Percentiles rank a stretch among this genome's conserved stretches.
Evolutionary conservation across 2,797 vertebrate species (phyloP).

Genomic region (Epinephelus coioides): DNA sequence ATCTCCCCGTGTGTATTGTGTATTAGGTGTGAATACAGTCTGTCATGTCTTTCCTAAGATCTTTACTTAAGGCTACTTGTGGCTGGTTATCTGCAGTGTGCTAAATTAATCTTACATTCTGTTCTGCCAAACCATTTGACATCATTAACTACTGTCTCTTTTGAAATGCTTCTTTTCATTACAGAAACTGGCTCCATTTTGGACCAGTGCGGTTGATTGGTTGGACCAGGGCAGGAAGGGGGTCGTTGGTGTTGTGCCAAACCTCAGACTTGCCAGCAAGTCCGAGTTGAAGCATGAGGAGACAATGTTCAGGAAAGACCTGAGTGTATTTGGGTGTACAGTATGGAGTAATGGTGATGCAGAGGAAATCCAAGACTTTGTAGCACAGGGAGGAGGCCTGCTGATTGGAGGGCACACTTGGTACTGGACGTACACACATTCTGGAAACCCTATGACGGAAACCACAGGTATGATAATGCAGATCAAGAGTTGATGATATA

Average conservation of each 20-base stretch:
- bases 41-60: background rate
- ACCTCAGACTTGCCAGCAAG: constrained; percentile 27
- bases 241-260: constrained; percentile 72
- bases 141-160: background rate
- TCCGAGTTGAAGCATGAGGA: constrained; percentile 69
- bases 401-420: constrained; percentile 89
- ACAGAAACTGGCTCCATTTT: constrained; percentile 75
- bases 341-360: constrained; percentile 77
- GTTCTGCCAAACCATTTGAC: background rate
- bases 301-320: constrained; percentile 67
- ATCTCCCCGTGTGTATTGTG: background rate
- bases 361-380: constrained; percentile 85
- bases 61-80: background rate
- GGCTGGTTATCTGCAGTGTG: background rate
- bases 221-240: constrained; percentile 82
- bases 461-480: constrained; percentile 47
- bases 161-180: background rate
- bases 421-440: constrained; percentile 83
- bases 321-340: constrained; percentile 84
- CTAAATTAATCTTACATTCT: background rate
- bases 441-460: constrained; percentile 64
- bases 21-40: background rate
- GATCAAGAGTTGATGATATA: background rate
- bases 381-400: constrained; percentile 88
- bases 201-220: constrained; percentile 86